A percentile compares a stretch with the other conserved stretches of the same genome.
phyloP scores from a whole-genome alignment of 2,113 vertebrate genomes.

The Sigmodon hispidus region DNA sequence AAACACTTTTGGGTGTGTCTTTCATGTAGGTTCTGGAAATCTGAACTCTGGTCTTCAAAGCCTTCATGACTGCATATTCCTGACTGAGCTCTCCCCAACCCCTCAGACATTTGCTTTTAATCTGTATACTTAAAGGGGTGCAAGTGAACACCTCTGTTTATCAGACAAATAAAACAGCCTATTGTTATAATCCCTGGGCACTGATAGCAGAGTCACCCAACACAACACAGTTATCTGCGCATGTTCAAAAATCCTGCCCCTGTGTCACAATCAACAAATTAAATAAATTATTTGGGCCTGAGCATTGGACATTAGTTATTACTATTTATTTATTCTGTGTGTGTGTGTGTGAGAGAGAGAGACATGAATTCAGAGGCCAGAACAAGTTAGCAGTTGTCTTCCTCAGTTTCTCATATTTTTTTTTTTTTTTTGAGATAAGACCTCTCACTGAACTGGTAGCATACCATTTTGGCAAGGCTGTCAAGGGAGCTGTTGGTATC shows the following conservation, averaged over 20 bases:
- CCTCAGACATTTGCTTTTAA: neutral
- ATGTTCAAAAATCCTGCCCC: neutral
- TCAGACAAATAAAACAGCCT: neutral
- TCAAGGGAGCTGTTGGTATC: neutral
- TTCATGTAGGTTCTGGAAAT: neutral
- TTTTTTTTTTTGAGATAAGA: neutral
- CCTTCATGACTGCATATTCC: too few species aligned
- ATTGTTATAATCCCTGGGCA: neutral
- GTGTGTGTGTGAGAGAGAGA: neutral
- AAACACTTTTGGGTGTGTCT: neutral
- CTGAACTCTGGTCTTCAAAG: neutral
- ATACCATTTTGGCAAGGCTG: neutral
- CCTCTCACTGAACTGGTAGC: neutral
- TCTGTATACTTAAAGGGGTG: neutral
- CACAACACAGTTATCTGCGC: neutral
- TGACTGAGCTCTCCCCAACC: neutral
- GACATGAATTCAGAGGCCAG: neutral
- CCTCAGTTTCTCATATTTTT: neutral
- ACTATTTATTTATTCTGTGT: neutral
- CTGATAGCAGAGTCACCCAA: neutral
- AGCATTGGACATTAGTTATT: neutral
- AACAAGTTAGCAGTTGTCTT: neutral
- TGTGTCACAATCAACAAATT: neutral
- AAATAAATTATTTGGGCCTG: neutral
- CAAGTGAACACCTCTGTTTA: neutral